phyloP scores from a whole-genome alignment of 2,888 invertebrate genomes.

The Notodonta ziczac region DNA sequence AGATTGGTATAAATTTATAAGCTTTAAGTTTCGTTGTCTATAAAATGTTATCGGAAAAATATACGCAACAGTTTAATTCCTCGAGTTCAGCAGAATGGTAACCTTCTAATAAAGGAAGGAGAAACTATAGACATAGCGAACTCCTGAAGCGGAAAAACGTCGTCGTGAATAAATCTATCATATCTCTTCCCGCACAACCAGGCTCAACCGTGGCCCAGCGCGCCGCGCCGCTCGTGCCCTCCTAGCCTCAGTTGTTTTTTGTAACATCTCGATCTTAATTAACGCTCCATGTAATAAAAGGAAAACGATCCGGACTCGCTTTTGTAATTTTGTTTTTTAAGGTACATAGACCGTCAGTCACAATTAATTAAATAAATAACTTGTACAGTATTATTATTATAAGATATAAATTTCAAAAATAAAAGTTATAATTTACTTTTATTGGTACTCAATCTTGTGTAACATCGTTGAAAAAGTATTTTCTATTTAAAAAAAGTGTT shows the following conservation, averaged over 20 bases:
- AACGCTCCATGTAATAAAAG: constrained; percentile 24
- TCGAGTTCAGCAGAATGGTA: background rate
- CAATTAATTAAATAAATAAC: constrained; percentile 1
- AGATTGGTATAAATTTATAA: background rate
- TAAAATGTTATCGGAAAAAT: background rate
- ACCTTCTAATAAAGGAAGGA: constrained; percentile 21
- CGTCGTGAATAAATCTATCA: constrained; percentile 38
- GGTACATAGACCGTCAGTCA: no score
- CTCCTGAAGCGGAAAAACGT: constrained; percentile 24
- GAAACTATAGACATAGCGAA: constrained; percentile 49
- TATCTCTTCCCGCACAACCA: constrained; percentile 4
- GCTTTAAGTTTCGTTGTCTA: background rate
- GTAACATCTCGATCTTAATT: constrained; percentile 36
- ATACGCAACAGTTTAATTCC: background rate
- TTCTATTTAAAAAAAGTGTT: no score
- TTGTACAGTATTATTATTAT: no score
- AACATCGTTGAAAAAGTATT: no score
- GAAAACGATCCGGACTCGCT: constrained; percentile 10
- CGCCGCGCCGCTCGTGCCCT: background rate
- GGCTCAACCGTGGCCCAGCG: background rate
- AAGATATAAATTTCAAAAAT: no score
- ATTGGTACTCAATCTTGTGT: no score
- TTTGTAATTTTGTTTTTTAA: no score
- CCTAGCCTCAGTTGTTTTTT: background rate
- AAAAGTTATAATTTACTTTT: no score